These are phyloP conservation scores for Heterotilapia buettikoferi DNA, from an alignment of 2,113 vertebrate species.

Conservation along the genomic window DNA sequence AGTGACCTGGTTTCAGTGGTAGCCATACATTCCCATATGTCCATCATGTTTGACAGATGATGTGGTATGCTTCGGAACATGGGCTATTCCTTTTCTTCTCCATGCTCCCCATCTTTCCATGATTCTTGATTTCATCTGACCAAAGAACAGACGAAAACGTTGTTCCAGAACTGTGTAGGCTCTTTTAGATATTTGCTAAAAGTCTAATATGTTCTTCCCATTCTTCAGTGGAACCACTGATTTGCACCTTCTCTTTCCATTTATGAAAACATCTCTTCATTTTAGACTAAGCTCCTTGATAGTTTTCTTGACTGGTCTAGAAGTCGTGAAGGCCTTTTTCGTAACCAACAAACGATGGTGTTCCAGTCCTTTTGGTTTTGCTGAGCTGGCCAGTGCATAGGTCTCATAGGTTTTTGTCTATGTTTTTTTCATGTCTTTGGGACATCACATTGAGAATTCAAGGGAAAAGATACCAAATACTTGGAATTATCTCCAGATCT, in stretches of 20 bases:
- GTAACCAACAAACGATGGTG: neutral
- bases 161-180: neutral
- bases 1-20: neutral
- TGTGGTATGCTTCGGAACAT: neutral
- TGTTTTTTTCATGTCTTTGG: neutral
- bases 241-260: neutral
- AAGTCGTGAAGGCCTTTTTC: neutral
- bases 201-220: neutral
- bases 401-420: neutral
- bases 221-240: neutral
- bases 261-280: neutral
- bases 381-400: neutral
- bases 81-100: neutral
- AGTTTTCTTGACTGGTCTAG: neutral
- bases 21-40: neutral
- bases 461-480: neutral
- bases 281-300: neutral
- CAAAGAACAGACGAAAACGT: neutral
- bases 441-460: neutral
- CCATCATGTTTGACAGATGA: neutral
- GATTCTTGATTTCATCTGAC: neutral
- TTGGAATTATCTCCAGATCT: neutral
- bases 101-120: neutral
- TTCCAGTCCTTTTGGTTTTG: neutral
- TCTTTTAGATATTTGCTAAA: neutral